A percentile compares a stretch with the other conserved stretches of the same genome.
These are phyloP conservation scores for Andricus grossulariae DNA, from an alignment of 1,140 invertebrate species.

Conservation along the genomic window DNA sequence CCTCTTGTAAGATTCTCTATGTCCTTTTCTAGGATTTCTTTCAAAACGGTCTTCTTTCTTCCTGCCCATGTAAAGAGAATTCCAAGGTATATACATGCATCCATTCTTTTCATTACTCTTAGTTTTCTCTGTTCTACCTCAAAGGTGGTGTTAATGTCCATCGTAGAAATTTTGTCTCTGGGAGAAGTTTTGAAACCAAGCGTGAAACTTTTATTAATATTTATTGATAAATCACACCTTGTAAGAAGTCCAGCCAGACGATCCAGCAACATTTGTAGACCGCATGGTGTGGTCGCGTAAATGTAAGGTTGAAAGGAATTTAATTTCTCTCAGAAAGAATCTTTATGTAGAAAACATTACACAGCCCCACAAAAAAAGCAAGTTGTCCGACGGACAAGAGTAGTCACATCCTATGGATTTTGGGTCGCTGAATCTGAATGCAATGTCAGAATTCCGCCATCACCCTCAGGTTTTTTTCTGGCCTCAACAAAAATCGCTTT, in stretches of 20 bases:
- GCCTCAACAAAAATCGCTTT: too few species aligned
- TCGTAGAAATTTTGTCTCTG: slow-evolving; percentile 27
- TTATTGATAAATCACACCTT: slow-evolving; percentile 20
- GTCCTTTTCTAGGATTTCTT: neutral
- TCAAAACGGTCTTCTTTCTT: slow-evolving; percentile 27
- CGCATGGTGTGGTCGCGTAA: slow-evolving; percentile 51
- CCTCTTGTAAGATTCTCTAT: slow-evolving; percentile 55
- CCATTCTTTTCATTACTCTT: slow-evolving; percentile 22
- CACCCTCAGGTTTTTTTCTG: too few species aligned
- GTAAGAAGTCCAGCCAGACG: slow-evolving; percentile 19
- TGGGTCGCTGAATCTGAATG: too few species aligned
- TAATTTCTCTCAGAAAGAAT: too few species aligned
- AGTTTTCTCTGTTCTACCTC: slow-evolving; percentile 23
- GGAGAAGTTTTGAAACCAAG: too few species aligned
- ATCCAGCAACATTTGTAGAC: slow-evolving; percentile 32
- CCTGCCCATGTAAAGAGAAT: slow-evolving; percentile 53
- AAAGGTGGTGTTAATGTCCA: slow-evolving; percentile 40
- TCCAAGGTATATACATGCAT: slow-evolving; percentile 64
- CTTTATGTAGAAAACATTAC: too few species aligned
- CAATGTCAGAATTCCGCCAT: too few species aligned
- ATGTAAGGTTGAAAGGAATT: too few species aligned
- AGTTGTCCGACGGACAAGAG: too few species aligned
- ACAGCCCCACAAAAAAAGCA: too few species aligned
- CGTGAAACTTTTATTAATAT: too few species aligned
- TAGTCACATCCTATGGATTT: too few species aligned